Conservation (phyloP, 2,797 vertebrate species). For the Poecilia picta region DNA sequence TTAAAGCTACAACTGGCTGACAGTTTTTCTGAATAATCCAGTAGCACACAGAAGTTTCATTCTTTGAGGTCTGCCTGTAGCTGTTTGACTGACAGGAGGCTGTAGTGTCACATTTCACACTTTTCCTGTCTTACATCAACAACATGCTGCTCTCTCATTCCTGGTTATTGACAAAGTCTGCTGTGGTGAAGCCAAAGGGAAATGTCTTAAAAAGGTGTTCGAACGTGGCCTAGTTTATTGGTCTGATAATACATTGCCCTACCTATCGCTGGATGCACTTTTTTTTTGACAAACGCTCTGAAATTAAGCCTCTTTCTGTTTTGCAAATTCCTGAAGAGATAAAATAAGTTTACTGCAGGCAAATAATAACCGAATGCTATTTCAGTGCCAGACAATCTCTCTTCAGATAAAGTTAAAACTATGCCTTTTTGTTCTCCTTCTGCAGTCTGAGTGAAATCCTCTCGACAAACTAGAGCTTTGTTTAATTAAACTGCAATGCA, state of each 20-base stretch:
- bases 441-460: constrained; percentile 1
- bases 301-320: background rate
- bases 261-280: background rate
- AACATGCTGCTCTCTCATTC: background rate
- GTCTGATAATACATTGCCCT: background rate
- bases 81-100: background rate
- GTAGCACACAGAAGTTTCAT: background rate
- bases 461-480: background rate
- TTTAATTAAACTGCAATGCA: constrained; percentile 4
- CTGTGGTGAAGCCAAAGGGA: background rate
- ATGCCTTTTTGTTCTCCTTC: background rate
- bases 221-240: background rate
- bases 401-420: background rate
- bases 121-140: background rate
- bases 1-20: background rate
- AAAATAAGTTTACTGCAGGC: background rate
- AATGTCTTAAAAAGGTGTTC: background rate
- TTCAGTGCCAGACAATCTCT: background rate
- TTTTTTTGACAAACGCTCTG: background rate
- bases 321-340: background rate
- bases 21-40: background rate
- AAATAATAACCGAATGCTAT: background rate
- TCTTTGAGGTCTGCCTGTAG: background rate
- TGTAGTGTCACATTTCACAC: background rate
- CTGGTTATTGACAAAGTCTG: background rate